Base-by-base conservation (phyloP, 2,888 invertebrate species). In the Parthenolecanium corni region DNA sequence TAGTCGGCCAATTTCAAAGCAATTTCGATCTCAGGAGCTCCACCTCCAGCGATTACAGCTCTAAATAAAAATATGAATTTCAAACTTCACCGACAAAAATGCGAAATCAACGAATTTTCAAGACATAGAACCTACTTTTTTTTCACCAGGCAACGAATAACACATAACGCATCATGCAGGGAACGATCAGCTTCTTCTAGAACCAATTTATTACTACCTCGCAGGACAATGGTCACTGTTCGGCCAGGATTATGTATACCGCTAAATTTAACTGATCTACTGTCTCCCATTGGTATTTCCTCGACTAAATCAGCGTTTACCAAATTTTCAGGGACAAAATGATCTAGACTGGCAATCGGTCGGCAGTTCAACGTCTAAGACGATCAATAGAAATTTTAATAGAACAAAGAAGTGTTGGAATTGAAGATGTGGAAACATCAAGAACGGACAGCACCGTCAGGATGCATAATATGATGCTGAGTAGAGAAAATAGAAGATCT, bases 311-410 rank as follows among this genome's bases (percentile, higher is more conserved):
- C 97, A 4, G 97, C 97, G 66, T 79, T 81, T 9, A 90, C 90
- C 25, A 98, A 79, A 74, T 89, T 87, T 72, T 98, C 97, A 16
- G 95, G 79, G 0, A 85, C 80, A 75, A 98, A 98, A 74, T 98
- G 98, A 76, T 98, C 98, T 66, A 97, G 77, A n/a, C 95, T 95
- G 3, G 98, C 98, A 69, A 98, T 92, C 0, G 98, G 98, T 54
- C 94, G 81, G 73, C 95, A 95, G 21, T 86, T 86, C 24, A 96
- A 76, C 5, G 91, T 90, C 79, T 79, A 70, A 4, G 71, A 66
- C n/a, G n/a, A n/a, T n/a, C n/a, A n/a, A n/a, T n/a, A n/a, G n/a
- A n/a, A n/a, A n/a, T n/a, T n/a, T n/a, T n/a, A n/a, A n/a, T n/a
- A n/a, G n/a, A n/a, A n/a, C n/a, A n/a, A n/a, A n/a, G n/a, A n/a